Evolutionary conservation across 1,140 invertebrate species (phyloP).

Genomic region (Drosophila ironensis): DNA sequence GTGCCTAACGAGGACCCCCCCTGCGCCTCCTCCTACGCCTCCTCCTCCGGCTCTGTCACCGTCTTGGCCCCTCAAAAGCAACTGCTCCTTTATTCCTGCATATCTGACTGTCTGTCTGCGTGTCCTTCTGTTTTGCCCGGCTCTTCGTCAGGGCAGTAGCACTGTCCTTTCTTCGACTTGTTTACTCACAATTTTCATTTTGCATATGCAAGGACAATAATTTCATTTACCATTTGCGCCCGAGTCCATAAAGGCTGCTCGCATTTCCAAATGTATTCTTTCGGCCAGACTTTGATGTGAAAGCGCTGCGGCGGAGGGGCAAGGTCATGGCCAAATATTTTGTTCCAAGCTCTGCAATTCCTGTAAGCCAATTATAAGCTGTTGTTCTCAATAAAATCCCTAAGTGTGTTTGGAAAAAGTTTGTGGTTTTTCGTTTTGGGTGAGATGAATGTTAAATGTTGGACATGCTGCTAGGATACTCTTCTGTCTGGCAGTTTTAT

Average conservation of each 20-base stretch:
- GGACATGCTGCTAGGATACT: too few relatives aligned
- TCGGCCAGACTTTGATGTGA: neutral
- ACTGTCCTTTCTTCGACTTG: constrained; percentile 29
- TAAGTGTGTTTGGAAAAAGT: neutral
- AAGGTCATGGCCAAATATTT: neutral
- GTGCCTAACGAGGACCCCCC: constrained; percentile 51
- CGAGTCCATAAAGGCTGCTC: constrained; percentile 14
- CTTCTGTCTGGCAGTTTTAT: too few relatives aligned
- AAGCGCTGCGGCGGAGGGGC: too few relatives aligned
- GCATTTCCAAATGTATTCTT: constrained; percentile 11
- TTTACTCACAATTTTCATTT: constrained; percentile 44
- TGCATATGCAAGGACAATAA: constrained; percentile 40
- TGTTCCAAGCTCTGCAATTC: neutral
- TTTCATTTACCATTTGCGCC: constrained; percentile 33
- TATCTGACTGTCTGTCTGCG: constrained; percentile 9
- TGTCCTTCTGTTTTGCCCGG: constrained; percentile 16
- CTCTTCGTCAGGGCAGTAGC: constrained; percentile 6
- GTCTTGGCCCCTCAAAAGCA: neutral
- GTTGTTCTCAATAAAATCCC: neutral
- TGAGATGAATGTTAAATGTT: too few relatives aligned
- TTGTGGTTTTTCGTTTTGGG: neutral
- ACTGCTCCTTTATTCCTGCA: neutral
- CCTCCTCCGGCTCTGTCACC: neutral
- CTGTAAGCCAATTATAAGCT: neutral
- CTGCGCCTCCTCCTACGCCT: neutral